Conservation (phyloP, 2,888 invertebrate genomes). For the Eulithis testata region DNA sequence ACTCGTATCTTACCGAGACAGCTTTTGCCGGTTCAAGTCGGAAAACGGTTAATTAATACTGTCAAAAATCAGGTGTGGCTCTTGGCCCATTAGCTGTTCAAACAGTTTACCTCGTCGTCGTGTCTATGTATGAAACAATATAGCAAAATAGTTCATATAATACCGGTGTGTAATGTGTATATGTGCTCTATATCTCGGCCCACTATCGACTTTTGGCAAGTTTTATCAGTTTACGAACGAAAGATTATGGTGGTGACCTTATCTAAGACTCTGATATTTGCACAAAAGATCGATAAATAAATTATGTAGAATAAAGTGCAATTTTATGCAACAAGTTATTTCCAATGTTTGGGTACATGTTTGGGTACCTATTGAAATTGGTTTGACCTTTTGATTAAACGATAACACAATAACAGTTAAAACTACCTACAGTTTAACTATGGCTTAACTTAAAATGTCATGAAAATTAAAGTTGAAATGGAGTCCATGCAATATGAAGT, state of each 20-base stretch:
- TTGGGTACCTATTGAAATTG: conserved; percentile 8
- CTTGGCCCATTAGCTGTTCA: conserved; percentile 72
- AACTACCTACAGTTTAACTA: not conserved
- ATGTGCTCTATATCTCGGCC: not conserved
- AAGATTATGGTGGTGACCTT: not conserved
- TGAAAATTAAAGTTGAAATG: conserved; percentile 16
- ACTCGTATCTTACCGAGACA: not conserved
- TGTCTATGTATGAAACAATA: conserved; percentile 39
- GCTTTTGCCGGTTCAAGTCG: conserved; percentile 5
- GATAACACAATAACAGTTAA: conserved; percentile 14
- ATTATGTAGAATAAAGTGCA: conserved; percentile 1
- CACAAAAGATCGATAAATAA: not conserved
- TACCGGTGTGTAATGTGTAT: not conserved
- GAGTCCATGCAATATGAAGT: conserved; percentile 1
- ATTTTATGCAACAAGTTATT: conserved; percentile 9
- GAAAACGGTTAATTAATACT: conserved; percentile 56
- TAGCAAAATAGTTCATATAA: conserved; percentile 4
- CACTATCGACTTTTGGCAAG: conserved; percentile 22
- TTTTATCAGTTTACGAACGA: conserved; percentile 15
- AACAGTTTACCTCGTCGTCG: conserved; percentile 60
- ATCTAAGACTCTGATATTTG: not conserved
- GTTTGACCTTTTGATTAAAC: conserved; percentile 12
- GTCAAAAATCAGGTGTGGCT: conserved; percentile 59
- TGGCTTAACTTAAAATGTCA: conserved; percentile 32
- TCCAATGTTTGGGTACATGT: not conserved